These are phyloP conservation scores for Leucophenga maculata DNA, from an alignment of 2,888 invertebrate genomes.

Conservation along the genomic window DNA sequence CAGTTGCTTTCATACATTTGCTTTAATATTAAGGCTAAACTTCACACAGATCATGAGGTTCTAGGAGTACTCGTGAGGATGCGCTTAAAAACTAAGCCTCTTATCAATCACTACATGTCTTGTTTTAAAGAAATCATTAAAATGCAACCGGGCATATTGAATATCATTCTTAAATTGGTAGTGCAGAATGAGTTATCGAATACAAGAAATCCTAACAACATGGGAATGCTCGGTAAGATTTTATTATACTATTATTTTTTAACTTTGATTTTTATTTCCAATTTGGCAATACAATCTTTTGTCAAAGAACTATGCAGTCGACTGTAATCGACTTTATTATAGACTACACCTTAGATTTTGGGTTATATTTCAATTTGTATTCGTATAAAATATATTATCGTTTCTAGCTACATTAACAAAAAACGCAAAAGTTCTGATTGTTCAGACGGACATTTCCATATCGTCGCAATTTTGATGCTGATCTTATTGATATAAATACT, in stretches of 20 bases:
- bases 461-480: too few species aligned
- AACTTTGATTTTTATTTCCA: too few species aligned
- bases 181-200: constrained; percentile 96
- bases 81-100: constrained; percentile 92
- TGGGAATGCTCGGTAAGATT: constrained; percentile 81
- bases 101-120: constrained; percentile 89
- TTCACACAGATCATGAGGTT: constrained; percentile 80
- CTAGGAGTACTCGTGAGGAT: constrained; percentile 90
- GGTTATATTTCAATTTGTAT: too few species aligned
- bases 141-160: constrained; percentile 87
- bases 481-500: too few species aligned
- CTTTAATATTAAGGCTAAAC: constrained; percentile 86
- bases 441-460: too few species aligned
- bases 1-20: constrained; percentile 93
- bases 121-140: constrained; percentile 93
- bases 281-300: too few species aligned
- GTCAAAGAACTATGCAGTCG: too few species aligned
- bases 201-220: constrained; percentile 94
- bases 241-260: neutral
- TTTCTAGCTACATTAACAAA: too few species aligned
- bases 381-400: too few species aligned
- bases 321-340: too few species aligned
- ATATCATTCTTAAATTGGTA: constrained; percentile 89
- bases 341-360: too few species aligned
- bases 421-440: too few species aligned